These are phyloP conservation scores for Cynopterus sphinx DNA, from an alignment of 2,797 vertebrate genomes.

Conservation along the genomic window DNA sequence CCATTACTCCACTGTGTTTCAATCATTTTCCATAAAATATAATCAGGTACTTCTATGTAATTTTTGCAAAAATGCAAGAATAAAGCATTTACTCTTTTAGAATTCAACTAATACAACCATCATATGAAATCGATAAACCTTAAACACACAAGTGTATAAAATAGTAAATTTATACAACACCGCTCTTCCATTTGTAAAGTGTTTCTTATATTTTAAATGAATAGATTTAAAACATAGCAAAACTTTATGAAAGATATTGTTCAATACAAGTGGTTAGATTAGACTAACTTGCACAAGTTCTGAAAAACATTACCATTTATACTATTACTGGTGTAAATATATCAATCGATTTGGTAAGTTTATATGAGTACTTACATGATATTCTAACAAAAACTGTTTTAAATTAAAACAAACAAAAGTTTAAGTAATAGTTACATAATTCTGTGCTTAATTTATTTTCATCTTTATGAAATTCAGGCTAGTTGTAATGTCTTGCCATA, in stretches of 20 bases:
- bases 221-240: conserved; percentile 6
- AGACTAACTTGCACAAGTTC: background rate
- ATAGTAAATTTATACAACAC: background rate
- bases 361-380: background rate
- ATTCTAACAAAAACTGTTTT: conserved; percentile 4
- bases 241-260: background rate
- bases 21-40: conserved; percentile 14
- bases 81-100: background rate
- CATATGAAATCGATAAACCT: background rate
- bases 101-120: background rate
- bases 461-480: background rate
- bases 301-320: background rate
- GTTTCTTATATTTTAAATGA: conserved; percentile 2
- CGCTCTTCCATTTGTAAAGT: background rate
- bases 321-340: background rate
- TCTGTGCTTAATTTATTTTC: background rate
- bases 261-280: background rate
- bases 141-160: background rate
- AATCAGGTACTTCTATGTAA: background rate
- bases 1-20: background rate
- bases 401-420: background rate
- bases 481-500: background rate
- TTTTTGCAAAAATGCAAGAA: background rate
- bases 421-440: background rate
- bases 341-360: background rate